Percentiles rank a stretch among this genome's conserved stretches.
Evolutionary conservation across 1,140 invertebrate genomes (phyloP).

Genomic region (Hylaeus volcanicus): DNA sequence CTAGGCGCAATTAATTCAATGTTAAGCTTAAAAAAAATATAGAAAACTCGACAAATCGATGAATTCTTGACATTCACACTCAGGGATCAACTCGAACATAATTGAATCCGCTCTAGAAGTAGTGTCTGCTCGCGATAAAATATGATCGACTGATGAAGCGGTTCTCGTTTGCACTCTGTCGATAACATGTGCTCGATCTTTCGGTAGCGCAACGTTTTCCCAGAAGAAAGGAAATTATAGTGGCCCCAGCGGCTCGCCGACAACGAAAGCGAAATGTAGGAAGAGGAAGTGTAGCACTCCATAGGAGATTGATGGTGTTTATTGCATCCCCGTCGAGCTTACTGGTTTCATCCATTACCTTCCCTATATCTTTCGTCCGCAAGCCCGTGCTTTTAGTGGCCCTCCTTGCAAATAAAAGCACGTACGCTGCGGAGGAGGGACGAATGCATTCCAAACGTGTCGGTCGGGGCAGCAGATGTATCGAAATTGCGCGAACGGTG

Average conservation of each 20-base stretch:
- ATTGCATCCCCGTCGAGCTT: conserved; percentile 64
- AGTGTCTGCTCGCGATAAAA: too few species aligned
- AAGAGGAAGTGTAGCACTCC: conserved; percentile 54
- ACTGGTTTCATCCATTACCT: conserved; percentile 69
- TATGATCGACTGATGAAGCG: neutral
- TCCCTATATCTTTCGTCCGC: conserved; percentile 31
- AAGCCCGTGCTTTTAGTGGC: conserved; percentile 26
- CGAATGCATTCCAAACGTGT: neutral
- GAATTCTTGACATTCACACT: too few species aligned
- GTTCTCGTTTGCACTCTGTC: conserved; percentile 6
- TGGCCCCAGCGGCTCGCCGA: neutral
- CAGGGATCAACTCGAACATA: too few species aligned
- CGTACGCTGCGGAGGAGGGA: neutral
- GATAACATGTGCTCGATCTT: conserved; percentile 5
- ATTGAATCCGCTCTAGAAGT: too few species aligned
- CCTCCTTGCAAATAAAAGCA: conserved; percentile 29
- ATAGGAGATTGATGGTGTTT: conserved; percentile 66
- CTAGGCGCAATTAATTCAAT: too few species aligned
- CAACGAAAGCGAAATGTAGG: conserved; percentile 22
- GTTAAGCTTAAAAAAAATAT: too few species aligned
- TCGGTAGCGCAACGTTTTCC: neutral
- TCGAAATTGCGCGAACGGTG: neutral
- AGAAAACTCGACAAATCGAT: too few species aligned
- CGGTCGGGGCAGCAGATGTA: neutral
- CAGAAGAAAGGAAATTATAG: neutral